phyloP scores from a whole-genome alignment of 2,888 invertebrate genomes.

The Drosophila nigritarsus region DNA sequence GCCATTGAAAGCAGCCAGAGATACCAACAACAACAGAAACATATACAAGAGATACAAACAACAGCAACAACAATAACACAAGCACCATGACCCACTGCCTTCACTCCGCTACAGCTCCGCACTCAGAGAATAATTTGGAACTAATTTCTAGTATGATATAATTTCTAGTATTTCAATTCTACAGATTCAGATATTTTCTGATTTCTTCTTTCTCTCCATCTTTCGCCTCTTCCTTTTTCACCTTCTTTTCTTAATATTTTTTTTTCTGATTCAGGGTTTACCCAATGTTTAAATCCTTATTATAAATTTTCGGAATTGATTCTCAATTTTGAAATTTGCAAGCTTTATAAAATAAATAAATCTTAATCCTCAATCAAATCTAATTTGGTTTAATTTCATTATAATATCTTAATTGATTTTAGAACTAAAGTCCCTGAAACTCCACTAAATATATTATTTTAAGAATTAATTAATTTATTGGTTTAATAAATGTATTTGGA shows the following conservation, averaged over 20 bases:
- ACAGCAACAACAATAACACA: background rate
- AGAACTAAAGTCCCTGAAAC: no score
- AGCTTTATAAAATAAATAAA: background rate
- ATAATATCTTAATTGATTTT: no score
- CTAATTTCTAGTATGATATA: background rate
- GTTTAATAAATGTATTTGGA: no score
- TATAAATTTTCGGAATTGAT: background rate
- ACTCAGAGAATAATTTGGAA: background rate
- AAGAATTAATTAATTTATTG: no score
- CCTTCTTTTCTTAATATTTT: background rate
- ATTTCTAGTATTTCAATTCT: background rate
- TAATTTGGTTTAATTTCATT: no score
- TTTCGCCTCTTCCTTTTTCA: background rate
- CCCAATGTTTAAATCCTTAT: background rate
- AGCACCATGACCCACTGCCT: conserved; percentile 31
- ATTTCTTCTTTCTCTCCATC: background rate
- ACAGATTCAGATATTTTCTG: background rate
- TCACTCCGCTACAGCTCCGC: background rate
- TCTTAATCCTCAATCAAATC: background rate
- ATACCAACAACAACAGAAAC: conserved; percentile 25
- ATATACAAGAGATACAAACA: conserved; percentile 39
- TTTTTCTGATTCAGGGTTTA: background rate
- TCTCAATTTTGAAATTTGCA: background rate
- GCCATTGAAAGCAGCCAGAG: conserved; percentile 73
- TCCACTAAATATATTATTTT: no score